phyloP scores from a whole-genome alignment of 2,888 invertebrate genomes.

The Acleris emargana region DNA sequence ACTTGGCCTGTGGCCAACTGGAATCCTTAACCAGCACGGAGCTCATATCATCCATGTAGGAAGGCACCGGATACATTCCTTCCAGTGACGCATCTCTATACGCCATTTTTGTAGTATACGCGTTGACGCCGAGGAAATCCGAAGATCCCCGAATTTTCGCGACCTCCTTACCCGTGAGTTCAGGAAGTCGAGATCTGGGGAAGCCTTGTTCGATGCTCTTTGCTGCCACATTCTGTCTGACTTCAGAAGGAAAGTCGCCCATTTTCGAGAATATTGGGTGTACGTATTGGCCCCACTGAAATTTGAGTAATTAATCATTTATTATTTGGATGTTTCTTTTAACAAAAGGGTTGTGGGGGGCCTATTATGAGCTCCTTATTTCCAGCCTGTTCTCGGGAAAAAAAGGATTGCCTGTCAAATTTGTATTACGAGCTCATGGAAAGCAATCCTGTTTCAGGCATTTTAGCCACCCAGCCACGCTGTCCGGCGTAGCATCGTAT shows the following conservation, averaged over 20 bases:
- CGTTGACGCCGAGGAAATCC: conserved; percentile 87
- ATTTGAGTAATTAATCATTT: conserved; percentile 28
- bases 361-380: no score
- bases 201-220: conserved; percentile 84
- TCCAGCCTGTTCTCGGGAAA: no score
- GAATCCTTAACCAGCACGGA: conserved; percentile 57
- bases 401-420: no score
- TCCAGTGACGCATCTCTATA: conserved; percentile 58
- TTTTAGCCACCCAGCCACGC: no score
- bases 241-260: conserved; percentile 85
- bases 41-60: conserved; percentile 66
- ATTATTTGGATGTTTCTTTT: no score
- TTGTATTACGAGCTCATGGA: no score
- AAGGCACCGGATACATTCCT: conserved; percentile 65
- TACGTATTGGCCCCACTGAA: conserved; percentile 74
- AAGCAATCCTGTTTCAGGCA: no score
- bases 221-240: conserved; percentile 79
- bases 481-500: no score
- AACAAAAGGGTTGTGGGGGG: no score
- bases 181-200: conserved; percentile 81
- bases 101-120: conserved; percentile 81
- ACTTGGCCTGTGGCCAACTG: conserved; percentile 59
- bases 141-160: conserved; percentile 83
- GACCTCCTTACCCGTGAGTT: conserved; percentile 83
- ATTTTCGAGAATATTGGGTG: conserved; percentile 74